Base-by-base conservation (phyloP, 2,888 invertebrate species). In the Hypolimnas misippus region DNA sequence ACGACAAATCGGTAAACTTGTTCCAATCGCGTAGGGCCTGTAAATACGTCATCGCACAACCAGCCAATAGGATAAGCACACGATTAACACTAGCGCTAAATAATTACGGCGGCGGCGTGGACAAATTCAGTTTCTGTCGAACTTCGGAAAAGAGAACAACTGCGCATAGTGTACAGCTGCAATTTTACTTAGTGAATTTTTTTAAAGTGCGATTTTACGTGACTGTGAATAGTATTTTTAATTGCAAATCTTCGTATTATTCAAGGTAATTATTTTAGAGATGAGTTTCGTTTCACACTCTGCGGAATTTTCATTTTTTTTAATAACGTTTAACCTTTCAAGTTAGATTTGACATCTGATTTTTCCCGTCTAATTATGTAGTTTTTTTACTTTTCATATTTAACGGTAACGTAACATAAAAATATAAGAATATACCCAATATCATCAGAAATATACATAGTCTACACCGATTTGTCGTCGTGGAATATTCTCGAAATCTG, bases 81-180 rank as follows among this genome's bases (percentile, higher is more conserved):
- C 95, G 95, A 93, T 92, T 87, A 82, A 84, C 83, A 84, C 84
- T 84, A 91, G 91, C 90, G 91, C 92, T 93, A 92, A 89, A 92
- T 92, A 92, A 85, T 86, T 84, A 80, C 84, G 77, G 82, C 78
- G 86, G 83, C 82, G 70, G 87, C 88, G 85, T 83, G 83, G 76
- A 75, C 79, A 83, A 88, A 81, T 82, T 89, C 84, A 91, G 90
- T 91, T 86, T 82, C 81, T 80, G 80, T 81, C 78, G 78, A 79
- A 87, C 86, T 83, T 86, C 86, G 84, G 82, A 79, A 70, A 74
- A 70, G 78, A 73, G 75, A 83, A 68, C 72, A 74, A 67, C 73
- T 35, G 29, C 42, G 38, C 44, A 42, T 40, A 58, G 19, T 50
- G 62, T 56, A 53, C 7, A 19, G 54, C 56, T 19, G 31, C n/a